These are phyloP conservation scores for Tetrax tetrax DNA, from an alignment of 2,113 vertebrate genomes.

Conservation along the genomic window DNA sequence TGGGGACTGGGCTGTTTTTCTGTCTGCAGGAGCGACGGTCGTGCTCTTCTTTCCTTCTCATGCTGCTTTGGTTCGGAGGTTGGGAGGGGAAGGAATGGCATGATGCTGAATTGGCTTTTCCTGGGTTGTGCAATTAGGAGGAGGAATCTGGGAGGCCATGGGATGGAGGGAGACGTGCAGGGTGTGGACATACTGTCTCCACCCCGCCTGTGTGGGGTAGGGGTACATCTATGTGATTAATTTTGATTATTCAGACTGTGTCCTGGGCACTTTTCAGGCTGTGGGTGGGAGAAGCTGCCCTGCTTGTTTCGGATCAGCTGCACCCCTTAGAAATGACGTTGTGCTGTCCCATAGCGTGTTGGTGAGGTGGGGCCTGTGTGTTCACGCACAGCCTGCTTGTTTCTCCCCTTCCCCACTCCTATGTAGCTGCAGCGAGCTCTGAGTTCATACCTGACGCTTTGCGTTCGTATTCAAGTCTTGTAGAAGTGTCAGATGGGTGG, in stretches of 20 bases:
- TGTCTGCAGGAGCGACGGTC: neutral
- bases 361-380: neutral
- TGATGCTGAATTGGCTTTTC: neutral
- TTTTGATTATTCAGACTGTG: neutral
- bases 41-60: rapidly evolving
- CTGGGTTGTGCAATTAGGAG: neutral
- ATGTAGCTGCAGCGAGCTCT: rapidly evolving
- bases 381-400: neutral
- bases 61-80: neutral
- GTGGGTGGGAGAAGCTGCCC: neutral
- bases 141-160: neutral
- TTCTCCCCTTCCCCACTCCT: neutral
- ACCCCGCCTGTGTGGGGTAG: neutral
- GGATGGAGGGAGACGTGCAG: neutral
- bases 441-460: neutral
- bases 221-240: neutral
- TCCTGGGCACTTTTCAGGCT: neutral
- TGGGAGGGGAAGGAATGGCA: neutral
- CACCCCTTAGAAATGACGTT: neutral
- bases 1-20: neutral
- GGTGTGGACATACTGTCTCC: neutral
- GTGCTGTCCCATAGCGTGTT: rapidly evolving
- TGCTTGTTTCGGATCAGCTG: neutral
- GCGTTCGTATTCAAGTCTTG: rapidly evolving
- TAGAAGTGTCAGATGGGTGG: neutral